A percentile compares a stretch with the other conserved stretches of the same genome.
These are phyloP conservation scores for Peromyscus nudipes DNA, from an alignment of 2,797 vertebrate species.

Conservation along the genomic window DNA sequence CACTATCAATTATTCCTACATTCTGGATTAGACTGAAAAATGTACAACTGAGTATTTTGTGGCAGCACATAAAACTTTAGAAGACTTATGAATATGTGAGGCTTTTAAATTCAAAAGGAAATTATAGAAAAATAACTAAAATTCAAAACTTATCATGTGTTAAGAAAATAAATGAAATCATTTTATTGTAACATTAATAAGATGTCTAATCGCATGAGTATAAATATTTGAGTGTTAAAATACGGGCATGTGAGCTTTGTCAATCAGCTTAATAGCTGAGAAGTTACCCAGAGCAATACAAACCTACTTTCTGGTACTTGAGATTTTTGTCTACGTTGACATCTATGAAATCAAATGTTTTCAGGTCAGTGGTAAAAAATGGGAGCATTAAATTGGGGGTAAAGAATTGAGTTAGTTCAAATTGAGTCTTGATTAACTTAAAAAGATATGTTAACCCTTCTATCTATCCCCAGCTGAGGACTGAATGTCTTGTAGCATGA, in stretches of 20 bases:
- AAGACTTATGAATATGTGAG: slow-evolving; percentile 40
- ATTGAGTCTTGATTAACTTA: slow-evolving; percentile 79
- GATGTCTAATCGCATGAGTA: not conserved
- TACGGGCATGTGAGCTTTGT: not conserved
- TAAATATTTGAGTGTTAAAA: slow-evolving; percentile 20
- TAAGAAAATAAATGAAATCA: slow-evolving; percentile 58
- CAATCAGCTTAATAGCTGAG: slow-evolving; percentile 36
- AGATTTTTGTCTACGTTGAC: slow-evolving; percentile 68
- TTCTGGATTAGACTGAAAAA: slow-evolving; percentile 40
- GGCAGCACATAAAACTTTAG: slow-evolving; percentile 41
- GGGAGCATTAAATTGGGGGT: slow-evolving; percentile 76
- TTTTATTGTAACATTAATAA: slow-evolving; percentile 37
- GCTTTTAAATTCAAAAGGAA: slow-evolving; percentile 57
- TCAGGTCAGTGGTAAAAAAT: slow-evolving; percentile 82
- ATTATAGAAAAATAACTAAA: slow-evolving; percentile 59
- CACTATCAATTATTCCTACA: slow-evolving; percentile 33
- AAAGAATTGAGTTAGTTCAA: slow-evolving; percentile 76
- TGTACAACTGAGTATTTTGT: slow-evolving; percentile 62
- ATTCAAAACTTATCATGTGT: slow-evolving; percentile 22
- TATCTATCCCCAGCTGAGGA: slow-evolving; percentile 65
- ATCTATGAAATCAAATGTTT: slow-evolving; percentile 83
- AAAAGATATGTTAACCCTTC: slow-evolving; percentile 80
- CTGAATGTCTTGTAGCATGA: slow-evolving; percentile 5
- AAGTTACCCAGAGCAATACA: slow-evolving; percentile 6
- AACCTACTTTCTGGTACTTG: not conserved